A percentile compares a stretch with the other conserved stretches of the same genome.
phyloP scores from a whole-genome alignment of 2,888 invertebrate genomes.

The Cantharis nigra region DNA sequence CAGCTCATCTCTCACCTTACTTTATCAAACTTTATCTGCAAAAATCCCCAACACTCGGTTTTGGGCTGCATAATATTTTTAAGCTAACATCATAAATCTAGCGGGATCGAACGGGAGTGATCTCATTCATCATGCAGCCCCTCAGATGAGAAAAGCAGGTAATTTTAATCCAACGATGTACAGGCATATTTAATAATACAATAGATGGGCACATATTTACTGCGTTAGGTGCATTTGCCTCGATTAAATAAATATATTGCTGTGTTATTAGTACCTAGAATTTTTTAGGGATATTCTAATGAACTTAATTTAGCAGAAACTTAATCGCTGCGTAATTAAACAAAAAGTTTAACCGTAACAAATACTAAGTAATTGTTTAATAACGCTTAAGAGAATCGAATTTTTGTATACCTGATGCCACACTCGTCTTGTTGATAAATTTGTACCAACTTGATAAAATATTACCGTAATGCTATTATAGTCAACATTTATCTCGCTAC shows the following conservation, averaged over 20 bases:
- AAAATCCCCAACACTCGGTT: constrained; percentile 34
- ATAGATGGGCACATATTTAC: background rate
- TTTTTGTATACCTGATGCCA: too few relatives aligned
- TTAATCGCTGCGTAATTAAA: background rate
- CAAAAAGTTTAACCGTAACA: background rate
- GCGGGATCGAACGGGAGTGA: constrained; percentile 31
- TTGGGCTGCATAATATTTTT: constrained; percentile 38
- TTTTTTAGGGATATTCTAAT: background rate
- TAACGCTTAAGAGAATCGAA: too few relatives aligned
- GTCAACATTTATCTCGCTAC: too few relatives aligned
- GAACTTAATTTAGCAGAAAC: background rate
- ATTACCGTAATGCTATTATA: too few relatives aligned
- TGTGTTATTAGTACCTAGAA: background rate
- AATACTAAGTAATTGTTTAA: background rate
- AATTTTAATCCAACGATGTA: constrained; percentile 36
- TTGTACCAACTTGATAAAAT: too few relatives aligned
- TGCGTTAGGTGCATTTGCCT: background rate
- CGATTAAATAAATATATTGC: background rate
- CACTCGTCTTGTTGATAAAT: too few relatives aligned
- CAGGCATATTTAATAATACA: constrained; percentile 12
- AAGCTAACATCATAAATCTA: constrained; percentile 40
- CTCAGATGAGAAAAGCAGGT: constrained; percentile 33
- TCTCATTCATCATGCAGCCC: constrained; percentile 35
- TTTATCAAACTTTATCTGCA: constrained; percentile 31
- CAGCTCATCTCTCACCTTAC: constrained; percentile 28